Evolutionary conservation across 2,797 vertebrate genomes (phyloP), one percentile per base, ranked within the genome.

Genomic region (Mus spretus): DNA sequence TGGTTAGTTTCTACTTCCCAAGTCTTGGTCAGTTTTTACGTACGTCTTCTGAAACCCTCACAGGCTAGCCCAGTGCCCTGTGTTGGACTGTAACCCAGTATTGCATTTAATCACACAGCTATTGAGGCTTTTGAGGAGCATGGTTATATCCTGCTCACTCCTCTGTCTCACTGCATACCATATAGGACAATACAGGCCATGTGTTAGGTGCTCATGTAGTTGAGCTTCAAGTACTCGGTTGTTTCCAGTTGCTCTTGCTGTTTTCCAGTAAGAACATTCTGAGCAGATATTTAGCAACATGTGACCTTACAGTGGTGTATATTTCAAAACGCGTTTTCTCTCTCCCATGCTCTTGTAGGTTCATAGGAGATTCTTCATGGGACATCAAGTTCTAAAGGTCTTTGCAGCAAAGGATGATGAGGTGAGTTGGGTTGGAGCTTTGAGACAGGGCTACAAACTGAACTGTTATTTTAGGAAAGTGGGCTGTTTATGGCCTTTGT

Each of bases 361-460:
- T 88, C 98, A 93, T 74, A 99, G 98, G 53, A 99, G 99, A 98
- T 99, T 98, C 53, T 99, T 99, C 92, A 99, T 99, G 99, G 99
- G 99, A 89, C 98, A 70, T 93, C 99, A 99, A 96, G 98, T 99
- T 96, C 57, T 99, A 90, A 99, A 99, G 98, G 98, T 99, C n/a
- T 99, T 99, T 98, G 97, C 99, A 92, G 96, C 98, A 0, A 99
- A 98, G 97, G 99, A 98, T 96, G 99, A 99, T 97, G 98, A 99
- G 99, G 99, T 99, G 94, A 98, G 98, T 86, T 95, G 72, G 94
- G 92, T 61, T 92, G 22, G 78, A 15, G 59, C 61, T 92, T 93
- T 61, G 57, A 91, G 28, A 26, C 67, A 40, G 28, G 90, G 34
- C 72, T 78, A n/a, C 11, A 85, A 90, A 94, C 90, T 89, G 65